Conservation (phyloP, 2,888 invertebrate genomes). For the Drosophila emarginata region DNA sequence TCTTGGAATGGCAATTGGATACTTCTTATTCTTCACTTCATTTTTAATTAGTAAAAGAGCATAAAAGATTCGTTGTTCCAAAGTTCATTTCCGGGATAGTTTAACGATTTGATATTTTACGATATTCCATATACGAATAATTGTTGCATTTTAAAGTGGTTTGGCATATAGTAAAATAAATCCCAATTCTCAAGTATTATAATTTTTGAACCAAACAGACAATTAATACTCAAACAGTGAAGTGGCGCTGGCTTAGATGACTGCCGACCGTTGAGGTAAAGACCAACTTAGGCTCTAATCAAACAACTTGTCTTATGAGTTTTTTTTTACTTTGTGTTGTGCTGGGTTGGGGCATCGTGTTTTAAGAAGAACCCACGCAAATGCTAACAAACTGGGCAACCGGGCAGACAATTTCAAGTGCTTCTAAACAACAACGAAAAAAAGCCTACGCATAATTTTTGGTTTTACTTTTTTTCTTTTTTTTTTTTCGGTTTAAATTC, state of each 20-base stretch:
- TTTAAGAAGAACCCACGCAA: conserved; percentile 55
- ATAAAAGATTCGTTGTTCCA: background rate
- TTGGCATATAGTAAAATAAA: background rate
- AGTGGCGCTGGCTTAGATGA: conserved; percentile 37
- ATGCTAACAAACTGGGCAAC: conserved; percentile 44
- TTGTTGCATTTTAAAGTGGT: conserved; percentile 27
- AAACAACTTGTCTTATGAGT: conserved; percentile 52
- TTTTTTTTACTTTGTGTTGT: conserved; percentile 14
- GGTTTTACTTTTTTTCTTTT: conserved; percentile 24
- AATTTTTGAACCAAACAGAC: conserved; percentile 58
- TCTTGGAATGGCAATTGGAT: no score
- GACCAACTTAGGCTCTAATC: conserved; percentile 47
- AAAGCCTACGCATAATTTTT: conserved; percentile 57
- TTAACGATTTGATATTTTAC: background rate
- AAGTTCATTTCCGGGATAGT: background rate
- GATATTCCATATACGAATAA: background rate
- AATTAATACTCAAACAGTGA: conserved; percentile 60
- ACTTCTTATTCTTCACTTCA: no score
- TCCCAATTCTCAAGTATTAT: conserved; percentile 41
- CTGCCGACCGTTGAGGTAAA: conserved; percentile 16
- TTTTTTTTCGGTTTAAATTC: conserved; percentile 31
- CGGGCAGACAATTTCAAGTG: conserved; percentile 64
- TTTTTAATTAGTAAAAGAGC: background rate
- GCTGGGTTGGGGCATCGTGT: background rate
- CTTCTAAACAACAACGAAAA: conserved; percentile 59